phyloP scores from a whole-genome alignment of 1,140 invertebrate genomes.

The Temnothorax curvispinosus region DNA sequence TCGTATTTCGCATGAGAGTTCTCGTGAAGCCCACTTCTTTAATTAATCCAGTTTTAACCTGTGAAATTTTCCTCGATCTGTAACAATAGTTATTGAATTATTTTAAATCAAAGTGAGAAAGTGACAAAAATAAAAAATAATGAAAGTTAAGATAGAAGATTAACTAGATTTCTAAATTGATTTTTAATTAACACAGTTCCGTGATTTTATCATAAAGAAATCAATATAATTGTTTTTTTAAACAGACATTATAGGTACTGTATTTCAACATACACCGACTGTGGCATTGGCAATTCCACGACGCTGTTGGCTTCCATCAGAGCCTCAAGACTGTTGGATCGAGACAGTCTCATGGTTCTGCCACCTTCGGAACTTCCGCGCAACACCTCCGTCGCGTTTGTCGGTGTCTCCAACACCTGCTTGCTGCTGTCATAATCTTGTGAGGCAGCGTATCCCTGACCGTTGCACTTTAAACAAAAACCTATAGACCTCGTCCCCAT shows the following conservation, averaged over 20 bases:
- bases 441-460: slow-evolving; percentile 66
- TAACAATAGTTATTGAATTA: slow-evolving; percentile 35
- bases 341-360: slow-evolving; percentile 63
- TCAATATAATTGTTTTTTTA: background rate
- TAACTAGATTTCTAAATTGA: background rate
- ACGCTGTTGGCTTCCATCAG: slow-evolving; percentile 85
- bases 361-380: slow-evolving; percentile 71
- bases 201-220: background rate
- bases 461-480: slow-evolving; percentile 78
- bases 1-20: slow-evolving; percentile 76
- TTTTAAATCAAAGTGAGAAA: background rate
- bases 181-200: background rate
- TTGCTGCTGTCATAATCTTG: slow-evolving; percentile 74
- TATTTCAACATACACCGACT: slow-evolving; percentile 79
- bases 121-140: background rate
- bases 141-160: background rate
- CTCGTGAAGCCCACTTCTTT: slow-evolving; percentile 80
- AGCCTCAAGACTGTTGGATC: slow-evolving; percentile 80
- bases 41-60: slow-evolving; percentile 52
- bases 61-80: slow-evolving; percentile 75
- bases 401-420: slow-evolving; percentile 80
- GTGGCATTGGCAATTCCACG: slow-evolving; percentile 88
- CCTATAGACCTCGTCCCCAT: slow-evolving; percentile 63
- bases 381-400: slow-evolving; percentile 81
- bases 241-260: background rate